These are phyloP conservation scores for Ciconia nigra DNA, from an alignment of 2,797 vertebrate genomes.

Conservation along the genomic window DNA sequence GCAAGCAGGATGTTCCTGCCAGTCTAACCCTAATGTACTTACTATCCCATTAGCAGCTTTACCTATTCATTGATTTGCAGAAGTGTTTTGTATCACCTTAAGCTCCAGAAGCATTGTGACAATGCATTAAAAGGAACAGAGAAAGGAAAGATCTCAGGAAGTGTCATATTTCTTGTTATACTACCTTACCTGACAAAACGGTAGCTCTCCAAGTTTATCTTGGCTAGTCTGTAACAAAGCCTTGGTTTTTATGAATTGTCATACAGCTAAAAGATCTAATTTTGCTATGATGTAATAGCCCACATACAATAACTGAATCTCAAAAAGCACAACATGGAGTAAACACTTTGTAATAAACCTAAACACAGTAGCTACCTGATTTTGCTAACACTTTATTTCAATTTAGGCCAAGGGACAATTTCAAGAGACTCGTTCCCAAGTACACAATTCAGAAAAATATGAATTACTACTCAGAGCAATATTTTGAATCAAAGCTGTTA, in stretches of 20 bases:
- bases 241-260: neutral
- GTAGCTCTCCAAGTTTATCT: neutral
- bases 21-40: neutral
- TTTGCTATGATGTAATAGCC: neutral
- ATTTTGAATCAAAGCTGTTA: slow-evolving; percentile 36
- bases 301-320: neutral
- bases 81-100: neutral
- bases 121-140: neutral
- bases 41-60: neutral
- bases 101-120: neutral
- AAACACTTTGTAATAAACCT: slow-evolving; percentile 27
- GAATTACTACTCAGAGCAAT: neutral
- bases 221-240: neutral
- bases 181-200: neutral
- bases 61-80: neutral
- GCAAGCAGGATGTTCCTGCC: neutral
- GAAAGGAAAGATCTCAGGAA: neutral
- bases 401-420: slow-evolving; percentile 45
- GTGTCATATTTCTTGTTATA: neutral
- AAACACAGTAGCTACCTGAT: slow-evolving; percentile 7
- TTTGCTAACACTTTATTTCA: slow-evolving; percentile 67
- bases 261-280: neutral
- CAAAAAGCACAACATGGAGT: neutral
- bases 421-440: slow-evolving; percentile 32
- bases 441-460: slow-evolving; percentile 3